phyloP scores from a whole-genome alignment of 2,113 vertebrate species.

The Microcebus murinus region DNA sequence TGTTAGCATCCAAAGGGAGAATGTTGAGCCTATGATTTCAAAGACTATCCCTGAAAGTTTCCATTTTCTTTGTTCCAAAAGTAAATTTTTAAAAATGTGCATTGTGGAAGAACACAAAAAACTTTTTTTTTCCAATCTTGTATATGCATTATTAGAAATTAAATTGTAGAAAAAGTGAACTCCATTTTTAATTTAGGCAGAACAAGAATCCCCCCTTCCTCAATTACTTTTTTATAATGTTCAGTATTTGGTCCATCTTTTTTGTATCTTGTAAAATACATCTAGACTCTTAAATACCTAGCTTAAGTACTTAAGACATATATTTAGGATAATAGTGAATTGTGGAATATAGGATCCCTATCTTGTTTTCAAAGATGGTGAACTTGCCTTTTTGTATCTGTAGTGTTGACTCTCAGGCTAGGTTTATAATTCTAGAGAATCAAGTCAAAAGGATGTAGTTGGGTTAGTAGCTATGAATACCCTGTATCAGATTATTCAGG shows the following conservation, averaged over 20 bases:
- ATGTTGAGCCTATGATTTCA: background rate
- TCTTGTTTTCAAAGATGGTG: background rate
- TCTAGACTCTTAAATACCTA: background rate
- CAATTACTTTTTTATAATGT: conserved; percentile 20
- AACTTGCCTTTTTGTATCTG: conserved; percentile 3
- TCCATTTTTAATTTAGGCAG: conserved; percentile 39
- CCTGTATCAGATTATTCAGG: background rate
- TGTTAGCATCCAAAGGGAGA: background rate
- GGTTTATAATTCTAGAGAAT: conserved; percentile 8
- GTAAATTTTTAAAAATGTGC: background rate
- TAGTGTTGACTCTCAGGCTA: background rate
- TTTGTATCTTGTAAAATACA: conserved; percentile 13
- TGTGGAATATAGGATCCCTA: background rate
- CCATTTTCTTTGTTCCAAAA: conserved; percentile 29
- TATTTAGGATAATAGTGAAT: conserved; percentile 27
- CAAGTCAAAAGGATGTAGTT: conserved; percentile 5
- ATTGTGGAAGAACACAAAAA: background rate
- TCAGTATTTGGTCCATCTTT: background rate
- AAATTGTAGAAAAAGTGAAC: conserved; percentile 31
- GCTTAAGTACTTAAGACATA: background rate
- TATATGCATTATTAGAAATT: background rate
- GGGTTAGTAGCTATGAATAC: background rate
- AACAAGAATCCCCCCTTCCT: background rate
- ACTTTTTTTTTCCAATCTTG: background rate
- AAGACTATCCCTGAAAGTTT: background rate